phyloP scores from a whole-genome alignment of 2,888 invertebrate genomes.

The Diaperis boleti region DNA sequence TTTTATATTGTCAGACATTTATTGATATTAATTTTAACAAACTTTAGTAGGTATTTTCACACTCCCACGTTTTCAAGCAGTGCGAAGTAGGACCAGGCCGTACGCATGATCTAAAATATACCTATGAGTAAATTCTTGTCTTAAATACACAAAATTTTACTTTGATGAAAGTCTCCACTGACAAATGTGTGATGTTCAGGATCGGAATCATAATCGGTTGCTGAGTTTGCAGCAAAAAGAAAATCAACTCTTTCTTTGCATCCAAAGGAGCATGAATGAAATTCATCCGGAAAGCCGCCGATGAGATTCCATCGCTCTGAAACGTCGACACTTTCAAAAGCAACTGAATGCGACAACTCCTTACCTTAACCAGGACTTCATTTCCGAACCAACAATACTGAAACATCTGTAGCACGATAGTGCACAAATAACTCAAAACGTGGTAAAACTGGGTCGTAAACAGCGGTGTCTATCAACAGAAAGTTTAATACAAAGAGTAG shows the following conservation, averaged over 20 bases:
- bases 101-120: background rate
- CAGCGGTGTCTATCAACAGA: background rate
- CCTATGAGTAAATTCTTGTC: background rate
- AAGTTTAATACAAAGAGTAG: too few relatives aligned
- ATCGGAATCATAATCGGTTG: background rate
- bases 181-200: background rate
- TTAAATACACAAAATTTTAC: background rate
- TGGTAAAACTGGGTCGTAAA: background rate
- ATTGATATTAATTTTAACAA: too few relatives aligned
- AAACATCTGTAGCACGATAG: background rate
- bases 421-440: background rate
- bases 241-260: conserved; percentile 1
- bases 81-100: conserved; percentile 4
- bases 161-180: background rate
- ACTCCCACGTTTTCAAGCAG: background rate
- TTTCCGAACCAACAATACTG: background rate
- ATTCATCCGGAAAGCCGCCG: background rate
- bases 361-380: background rate
- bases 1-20: too few relatives aligned
- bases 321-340: background rate
- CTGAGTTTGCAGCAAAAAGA: background rate
- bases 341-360: background rate
- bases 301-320: background rate
- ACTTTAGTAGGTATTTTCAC: background rate
- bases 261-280: background rate